These are phyloP conservation scores for Hyposoter dolosus DNA, from an alignment of 2,888 invertebrate genomes.

Conservation along the genomic window DNA sequence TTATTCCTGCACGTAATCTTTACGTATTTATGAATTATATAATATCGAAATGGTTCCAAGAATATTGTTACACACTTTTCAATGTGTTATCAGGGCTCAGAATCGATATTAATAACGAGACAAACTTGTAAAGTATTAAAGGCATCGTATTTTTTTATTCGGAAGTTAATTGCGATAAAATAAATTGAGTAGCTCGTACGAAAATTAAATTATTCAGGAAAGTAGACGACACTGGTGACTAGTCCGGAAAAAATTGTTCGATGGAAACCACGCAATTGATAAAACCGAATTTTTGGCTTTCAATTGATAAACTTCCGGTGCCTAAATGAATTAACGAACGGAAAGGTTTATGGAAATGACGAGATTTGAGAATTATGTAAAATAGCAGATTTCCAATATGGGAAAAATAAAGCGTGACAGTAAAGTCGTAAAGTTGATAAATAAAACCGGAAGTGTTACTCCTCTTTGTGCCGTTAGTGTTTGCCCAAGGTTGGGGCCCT, in stretches of 20 bases:
- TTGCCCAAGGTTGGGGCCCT: constrained; percentile 32
- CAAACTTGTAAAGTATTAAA: neutral
- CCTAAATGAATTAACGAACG: neutral
- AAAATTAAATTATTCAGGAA: neutral
- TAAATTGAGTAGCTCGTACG: neutral
- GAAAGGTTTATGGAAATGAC: neutral
- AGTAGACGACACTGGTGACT: neutral
- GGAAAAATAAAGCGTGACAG: constrained; percentile 3
- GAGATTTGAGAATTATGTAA: neutral
- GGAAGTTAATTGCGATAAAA: neutral
- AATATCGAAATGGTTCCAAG: neutral
- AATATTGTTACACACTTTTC: neutral
- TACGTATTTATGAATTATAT: neutral
- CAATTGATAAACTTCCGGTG: neutral
- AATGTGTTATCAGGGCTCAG: neutral
- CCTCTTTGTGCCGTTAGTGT: constrained; percentile 42
- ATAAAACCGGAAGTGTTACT: constrained; percentile 57
- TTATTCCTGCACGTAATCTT: neutral
- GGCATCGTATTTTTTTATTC: neutral
- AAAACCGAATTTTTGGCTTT: neutral
- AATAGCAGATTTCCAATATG: neutral
- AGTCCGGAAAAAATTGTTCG: neutral
- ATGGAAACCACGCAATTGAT: neutral
- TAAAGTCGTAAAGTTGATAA: constrained; percentile 41
- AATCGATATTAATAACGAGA: neutral